Evolutionary conservation across 2,888 invertebrate genomes (phyloP), one percentile per base, ranked within the genome.

Genomic region (Dasysyrphus albostriatus): DNA sequence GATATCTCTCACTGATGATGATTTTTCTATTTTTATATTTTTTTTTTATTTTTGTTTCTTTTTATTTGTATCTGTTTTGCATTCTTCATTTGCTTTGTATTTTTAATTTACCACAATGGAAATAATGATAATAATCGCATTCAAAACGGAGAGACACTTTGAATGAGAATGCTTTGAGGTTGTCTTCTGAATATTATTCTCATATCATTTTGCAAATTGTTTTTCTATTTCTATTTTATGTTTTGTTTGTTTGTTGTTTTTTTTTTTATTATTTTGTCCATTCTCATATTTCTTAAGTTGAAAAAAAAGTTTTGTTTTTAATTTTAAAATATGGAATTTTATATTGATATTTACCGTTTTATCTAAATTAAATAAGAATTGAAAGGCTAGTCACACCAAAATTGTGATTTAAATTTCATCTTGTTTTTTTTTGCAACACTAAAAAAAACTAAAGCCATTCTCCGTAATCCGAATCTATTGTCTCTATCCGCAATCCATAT

Each of bases 71-170:
- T 37, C 44, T 75, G 54, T 58, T 63, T n/a, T 74, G 42, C 29
- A 74, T 29, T 16, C 32, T 49, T 65, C 44, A 54, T 59, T 65
- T 69, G 78, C 87, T 87, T 87, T 87, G 87, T 87, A 72, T 87
- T 87, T 69, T 87, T 79, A 87, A 87, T 87, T 87, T 87, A 58
- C 83, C 69, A 87, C 83, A 87, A 83, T 87, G 87, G 83, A 65
- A 74, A 54, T 54, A 74, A 54, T 54, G 78, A 87, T 87, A 87
- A 87, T 87, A 87, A 87, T 87, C 87, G 78, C 79, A 87, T 87
- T 87, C 83, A 74, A 87, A 69, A 82, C 63, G 87, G 83, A 87
- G 85, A 87, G 83, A 87, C 87, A 87, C 87, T 87, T 87, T 87
- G 78, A 78, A 83, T 78, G 78, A 78, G 78, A 49, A 87, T 78